These are phyloP conservation scores for Pristionchus arcanus DNA, from an alignment of 2,888 invertebrate species.

Conservation along the genomic window DNA sequence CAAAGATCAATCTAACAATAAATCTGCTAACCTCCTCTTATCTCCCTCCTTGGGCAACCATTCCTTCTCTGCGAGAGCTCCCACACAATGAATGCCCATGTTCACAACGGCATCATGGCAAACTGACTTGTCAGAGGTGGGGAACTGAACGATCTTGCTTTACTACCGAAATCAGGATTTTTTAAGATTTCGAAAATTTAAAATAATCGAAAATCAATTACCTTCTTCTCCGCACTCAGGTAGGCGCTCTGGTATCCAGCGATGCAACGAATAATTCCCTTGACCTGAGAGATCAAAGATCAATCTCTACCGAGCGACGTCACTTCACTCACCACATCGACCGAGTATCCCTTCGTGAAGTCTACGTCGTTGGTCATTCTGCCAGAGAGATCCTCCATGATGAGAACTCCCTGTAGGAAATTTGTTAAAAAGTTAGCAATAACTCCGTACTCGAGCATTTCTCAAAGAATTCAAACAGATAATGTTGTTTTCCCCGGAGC, in stretches of 20 bases:
- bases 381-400: conserved; percentile 45
- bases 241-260: conserved; percentile 45
- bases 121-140: background rate
- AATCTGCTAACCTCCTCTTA: background rate
- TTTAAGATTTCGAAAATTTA: background rate
- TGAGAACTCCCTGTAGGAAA: conserved; percentile 36
- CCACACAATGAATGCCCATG: conserved; percentile 6
- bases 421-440: background rate
- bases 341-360: conserved; percentile 37
- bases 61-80: conserved; percentile 5
- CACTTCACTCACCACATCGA: conserved; percentile 11
- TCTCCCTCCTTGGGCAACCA: conserved; percentile 31
- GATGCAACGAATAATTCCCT: background rate
- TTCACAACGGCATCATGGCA: background rate
- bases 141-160: background rate
- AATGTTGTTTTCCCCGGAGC: no score
- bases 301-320: background rate
- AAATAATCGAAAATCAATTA: background rate
- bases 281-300: conserved; percentile 46
- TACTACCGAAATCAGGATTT: no score
- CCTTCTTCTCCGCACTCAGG: background rate
- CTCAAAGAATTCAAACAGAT: no score
- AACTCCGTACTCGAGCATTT: background rate
- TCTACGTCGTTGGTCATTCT: conserved; percentile 22
- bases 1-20: background rate